Evolutionary conservation across 2,797 vertebrate species (phyloP).

Genomic region (Xyrichtys novacula): DNA sequence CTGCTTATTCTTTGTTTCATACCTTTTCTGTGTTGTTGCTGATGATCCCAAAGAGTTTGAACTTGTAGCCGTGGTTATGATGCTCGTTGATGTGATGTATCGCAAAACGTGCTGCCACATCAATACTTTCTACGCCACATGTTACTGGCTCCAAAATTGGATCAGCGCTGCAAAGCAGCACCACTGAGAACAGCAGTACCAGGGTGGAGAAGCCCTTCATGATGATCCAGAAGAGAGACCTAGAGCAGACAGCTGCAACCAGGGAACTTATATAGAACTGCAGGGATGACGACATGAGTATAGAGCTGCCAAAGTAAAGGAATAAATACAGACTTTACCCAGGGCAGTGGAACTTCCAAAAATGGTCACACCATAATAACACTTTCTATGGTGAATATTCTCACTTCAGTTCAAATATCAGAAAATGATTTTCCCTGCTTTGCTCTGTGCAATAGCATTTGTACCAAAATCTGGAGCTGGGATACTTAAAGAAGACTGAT

Average conservation of each 20-base stretch:
- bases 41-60: constrained; percentile 27
- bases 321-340: constrained; percentile 55
- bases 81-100: constrained; percentile 54
- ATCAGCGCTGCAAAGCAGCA: constrained; percentile 21
- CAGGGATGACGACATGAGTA: background rate
- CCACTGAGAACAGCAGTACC: constrained; percentile 34
- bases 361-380: background rate
- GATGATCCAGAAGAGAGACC: constrained; percentile 8
- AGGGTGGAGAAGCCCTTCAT: constrained; percentile 61
- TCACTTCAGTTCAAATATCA: no score
- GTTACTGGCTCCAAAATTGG: constrained; percentile 6
- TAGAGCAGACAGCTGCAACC: background rate
- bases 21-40: constrained; percentile 21
- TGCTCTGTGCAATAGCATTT: no score
- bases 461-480: no score
- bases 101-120: constrained; percentile 15
- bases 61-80: constrained; percentile 75
- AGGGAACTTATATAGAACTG: constrained; percentile 15
- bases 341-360: background rate
- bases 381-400: background rate
- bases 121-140: constrained; percentile 5
- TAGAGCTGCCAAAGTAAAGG: constrained; percentile 1
- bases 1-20: background rate
- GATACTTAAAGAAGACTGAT: no score
- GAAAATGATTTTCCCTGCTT: no score